These are phyloP conservation scores for Helostoma temminkii DNA, from an alignment of 2,797 vertebrate genomes.

Conservation along the genomic window DNA sequence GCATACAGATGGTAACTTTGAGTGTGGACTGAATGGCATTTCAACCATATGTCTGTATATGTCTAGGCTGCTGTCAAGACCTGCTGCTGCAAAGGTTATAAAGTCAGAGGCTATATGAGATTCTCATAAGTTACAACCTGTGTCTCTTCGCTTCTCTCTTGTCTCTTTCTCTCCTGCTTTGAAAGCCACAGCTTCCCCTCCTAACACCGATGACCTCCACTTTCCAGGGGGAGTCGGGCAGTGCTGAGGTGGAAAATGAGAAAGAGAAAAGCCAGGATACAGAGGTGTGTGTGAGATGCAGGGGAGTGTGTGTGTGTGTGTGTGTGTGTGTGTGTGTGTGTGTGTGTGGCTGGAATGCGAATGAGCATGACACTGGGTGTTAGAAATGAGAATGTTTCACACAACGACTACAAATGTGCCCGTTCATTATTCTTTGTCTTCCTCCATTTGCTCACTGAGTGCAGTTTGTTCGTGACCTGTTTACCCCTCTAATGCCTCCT, in stretches of 20 bases:
- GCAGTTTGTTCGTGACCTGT: conserved; percentile 25
- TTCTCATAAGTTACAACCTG: conserved; percentile 68
- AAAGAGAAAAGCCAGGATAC: conserved; percentile 58
- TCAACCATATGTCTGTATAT: conserved; percentile 14
- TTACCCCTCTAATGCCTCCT: conserved; percentile 33
- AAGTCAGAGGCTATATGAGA: conserved; percentile 56
- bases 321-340: conserved; percentile 40
- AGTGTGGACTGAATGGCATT: conserved; percentile 41
- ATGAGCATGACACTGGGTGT: conserved; percentile 58
- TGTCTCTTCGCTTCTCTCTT: conserved; percentile 50
- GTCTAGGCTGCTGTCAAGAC: conserved; percentile 16
- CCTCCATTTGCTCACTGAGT: conserved; percentile 40
- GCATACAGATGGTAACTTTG: conserved; percentile 8
- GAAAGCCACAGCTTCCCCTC: conserved; percentile 60
- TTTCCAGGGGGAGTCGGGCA: conserved; percentile 67
- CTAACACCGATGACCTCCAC: conserved; percentile 73
- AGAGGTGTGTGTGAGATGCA: conserved; percentile 34
- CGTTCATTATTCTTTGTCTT: conserved; percentile 64
- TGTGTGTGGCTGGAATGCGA: conserved; percentile 69
- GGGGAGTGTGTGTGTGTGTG: conserved; percentile 40
- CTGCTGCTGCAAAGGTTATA: conserved; percentile 41
- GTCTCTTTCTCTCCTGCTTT: conserved; percentile 30
- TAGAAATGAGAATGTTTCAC: conserved; percentile 67
- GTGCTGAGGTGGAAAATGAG: conserved; percentile 73
- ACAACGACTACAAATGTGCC: conserved; percentile 71